A percentile compares a stretch with the other conserved stretches of the same genome.
Conservation (phyloP, 2,113 vertebrate species). For the Salvelinus sp. region DNA sequence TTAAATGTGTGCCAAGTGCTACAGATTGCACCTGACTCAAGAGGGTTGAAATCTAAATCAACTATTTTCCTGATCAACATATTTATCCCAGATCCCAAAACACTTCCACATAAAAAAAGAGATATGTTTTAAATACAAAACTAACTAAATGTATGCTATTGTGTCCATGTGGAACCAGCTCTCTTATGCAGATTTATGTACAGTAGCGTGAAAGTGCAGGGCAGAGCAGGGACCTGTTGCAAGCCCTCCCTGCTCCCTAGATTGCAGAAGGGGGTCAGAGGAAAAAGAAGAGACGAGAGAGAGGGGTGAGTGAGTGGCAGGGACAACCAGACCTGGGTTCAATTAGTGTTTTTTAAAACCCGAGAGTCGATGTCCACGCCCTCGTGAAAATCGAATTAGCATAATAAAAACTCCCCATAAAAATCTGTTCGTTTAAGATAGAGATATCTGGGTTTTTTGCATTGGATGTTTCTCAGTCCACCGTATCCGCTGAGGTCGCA, state of each 20-base stretch:
- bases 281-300: not conserved
- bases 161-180: slow-evolving; percentile 20
- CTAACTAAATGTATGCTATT: slow-evolving; percentile 3
- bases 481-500: too few species aligned
- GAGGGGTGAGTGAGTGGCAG: not conserved
- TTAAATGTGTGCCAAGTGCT: too few species aligned
- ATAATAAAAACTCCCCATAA: too few species aligned
- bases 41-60: not conserved
- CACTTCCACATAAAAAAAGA: not conserved
- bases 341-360: not conserved
- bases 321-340: not conserved
- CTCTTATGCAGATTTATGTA: slow-evolving; percentile 21
- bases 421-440: too few species aligned
- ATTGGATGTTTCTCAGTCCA: too few species aligned
- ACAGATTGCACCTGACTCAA: too few species aligned
- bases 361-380: too few species aligned
- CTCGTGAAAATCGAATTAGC: too few species aligned
- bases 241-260: not conserved
- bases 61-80: slow-evolving; percentile 63
- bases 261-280: slow-evolving; percentile 8
- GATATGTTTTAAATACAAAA: not conserved
- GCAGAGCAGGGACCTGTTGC: slow-evolving; percentile 4
- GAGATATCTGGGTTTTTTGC: too few species aligned
- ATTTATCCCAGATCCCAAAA: slow-evolving; percentile 21
- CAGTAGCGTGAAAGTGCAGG: slow-evolving; percentile 24